Evolutionary conservation across 2,113 vertebrate species (phyloP).

Genomic region (Pardalotus punctatus): DNA sequence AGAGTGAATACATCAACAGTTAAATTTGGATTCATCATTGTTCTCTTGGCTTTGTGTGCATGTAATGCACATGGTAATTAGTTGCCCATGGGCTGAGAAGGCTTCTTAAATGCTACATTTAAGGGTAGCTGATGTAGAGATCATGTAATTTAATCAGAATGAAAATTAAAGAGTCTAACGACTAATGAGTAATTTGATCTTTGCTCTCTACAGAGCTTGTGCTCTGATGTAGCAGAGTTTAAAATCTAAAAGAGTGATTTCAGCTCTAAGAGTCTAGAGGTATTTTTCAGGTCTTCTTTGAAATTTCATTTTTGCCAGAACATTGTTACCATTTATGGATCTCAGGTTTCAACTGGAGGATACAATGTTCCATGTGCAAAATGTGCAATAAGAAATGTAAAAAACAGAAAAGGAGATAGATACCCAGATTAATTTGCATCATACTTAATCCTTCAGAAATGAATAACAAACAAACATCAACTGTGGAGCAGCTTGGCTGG

Average conservation of each 20-base stretch:
- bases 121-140: not conserved
- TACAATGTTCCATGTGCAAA: not conserved
- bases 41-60: not conserved
- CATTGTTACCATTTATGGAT: not conserved
- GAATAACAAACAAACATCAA: not conserved
- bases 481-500: not conserved
- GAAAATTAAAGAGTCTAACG: not conserved
- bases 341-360: not conserved
- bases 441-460: not conserved
- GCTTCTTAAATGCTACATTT: not conserved
- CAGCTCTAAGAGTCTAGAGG: not conserved
- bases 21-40: not conserved
- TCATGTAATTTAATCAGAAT: not conserved
- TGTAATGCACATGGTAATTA: not conserved
- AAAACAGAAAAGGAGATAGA: not conserved
- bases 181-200: not conserved
- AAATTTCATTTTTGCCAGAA: not conserved
- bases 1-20: not conserved
- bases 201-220: not conserved
- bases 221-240: not conserved
- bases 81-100: not conserved
- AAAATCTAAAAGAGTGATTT: not conserved
- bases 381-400: not conserved
- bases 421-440: not conserved
- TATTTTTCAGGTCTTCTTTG: not conserved